Evolutionary conservation across 30 jellyfish, hydroid and myxozoan genomes (phyloP).

Genomic region (Mastigias papua): DNA sequence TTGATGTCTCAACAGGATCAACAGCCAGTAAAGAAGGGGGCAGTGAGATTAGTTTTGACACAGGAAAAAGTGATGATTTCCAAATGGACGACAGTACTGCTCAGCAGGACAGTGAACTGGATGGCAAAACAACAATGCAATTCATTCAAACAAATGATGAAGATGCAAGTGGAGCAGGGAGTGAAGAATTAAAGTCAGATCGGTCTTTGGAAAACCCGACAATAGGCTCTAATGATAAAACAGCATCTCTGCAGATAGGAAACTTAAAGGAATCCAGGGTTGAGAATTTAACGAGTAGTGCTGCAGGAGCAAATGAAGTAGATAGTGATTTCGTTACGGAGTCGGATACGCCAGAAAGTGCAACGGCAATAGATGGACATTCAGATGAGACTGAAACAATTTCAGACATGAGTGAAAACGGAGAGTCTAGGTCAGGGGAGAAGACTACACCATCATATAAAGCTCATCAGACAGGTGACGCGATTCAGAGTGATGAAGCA

Average conservation of each 20-base stretch:
- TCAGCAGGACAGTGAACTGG: slow-evolving; percentile 7
- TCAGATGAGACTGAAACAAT: neutral
- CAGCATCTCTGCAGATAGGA: slow-evolving; percentile 36
- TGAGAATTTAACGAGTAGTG: slow-evolving; percentile 1
- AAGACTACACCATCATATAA: neutral
- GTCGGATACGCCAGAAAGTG: neutral
- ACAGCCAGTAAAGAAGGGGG: slow-evolving; percentile 51
- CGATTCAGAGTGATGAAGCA: slow-evolving; percentile 21
- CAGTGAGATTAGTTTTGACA: slow-evolving; percentile 13
- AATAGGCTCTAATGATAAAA: neutral
- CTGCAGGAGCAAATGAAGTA: slow-evolving; percentile 1
- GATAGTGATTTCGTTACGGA: slow-evolving; percentile 23
- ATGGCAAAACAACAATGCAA: slow-evolving; percentile 51
- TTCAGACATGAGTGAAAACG: slow-evolving; percentile 10
- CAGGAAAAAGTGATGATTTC: slow-evolving; percentile 22
- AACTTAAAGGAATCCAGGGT: slow-evolving; percentile 45
- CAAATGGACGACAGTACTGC: neutral
- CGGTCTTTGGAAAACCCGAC: slow-evolving; percentile 23
- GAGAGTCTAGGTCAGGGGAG: slow-evolving; percentile 19
- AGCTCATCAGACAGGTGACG: slow-evolving; percentile 1
- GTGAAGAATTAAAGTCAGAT: neutral
- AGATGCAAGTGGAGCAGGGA: slow-evolving; percentile 1
- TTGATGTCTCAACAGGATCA: slow-evolving; percentile 40
- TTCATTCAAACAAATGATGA: slow-evolving; percentile 24
- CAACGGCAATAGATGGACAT: neutral